Conservation (phyloP, 2,888 invertebrate genomes). For the Pilophorus perplexus region DNA sequence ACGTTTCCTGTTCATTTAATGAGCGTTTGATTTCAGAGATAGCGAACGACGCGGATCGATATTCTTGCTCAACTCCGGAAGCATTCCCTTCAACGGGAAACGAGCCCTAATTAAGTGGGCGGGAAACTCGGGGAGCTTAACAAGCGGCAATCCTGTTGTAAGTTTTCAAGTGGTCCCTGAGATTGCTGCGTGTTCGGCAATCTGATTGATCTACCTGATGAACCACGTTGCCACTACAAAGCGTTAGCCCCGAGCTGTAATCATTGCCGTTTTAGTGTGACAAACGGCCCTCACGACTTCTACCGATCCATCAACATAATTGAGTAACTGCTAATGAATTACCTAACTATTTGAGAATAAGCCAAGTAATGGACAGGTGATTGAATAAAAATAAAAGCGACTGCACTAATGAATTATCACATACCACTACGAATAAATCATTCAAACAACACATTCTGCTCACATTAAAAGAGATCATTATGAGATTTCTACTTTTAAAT, state of each 20-base stretch:
- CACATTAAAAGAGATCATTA: too few relatives aligned
- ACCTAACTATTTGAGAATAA: too few relatives aligned
- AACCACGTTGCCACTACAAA: constrained; percentile 24
- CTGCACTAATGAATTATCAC: too few relatives aligned
- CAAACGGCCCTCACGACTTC: too few relatives aligned
- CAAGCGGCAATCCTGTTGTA: constrained; percentile 37
- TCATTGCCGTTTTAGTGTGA: too few relatives aligned
- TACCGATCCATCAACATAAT: too few relatives aligned
- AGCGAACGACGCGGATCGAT: constrained; percentile 31
- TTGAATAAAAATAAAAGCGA: too few relatives aligned
- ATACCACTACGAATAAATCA: too few relatives aligned
- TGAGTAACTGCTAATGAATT: too few relatives aligned
- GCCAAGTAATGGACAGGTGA: too few relatives aligned
- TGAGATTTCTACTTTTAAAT: too few relatives aligned
- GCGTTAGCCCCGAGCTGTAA: constrained; percentile 18
- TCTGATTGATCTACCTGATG: constrained; percentile 25
- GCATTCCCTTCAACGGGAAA: constrained; percentile 30
- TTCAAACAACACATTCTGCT: too few relatives aligned
- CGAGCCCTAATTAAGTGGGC: constrained; percentile 34
- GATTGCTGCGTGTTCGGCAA: constrained; percentile 31
- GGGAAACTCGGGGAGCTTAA: constrained; percentile 15
- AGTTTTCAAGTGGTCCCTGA: constrained; percentile 33
- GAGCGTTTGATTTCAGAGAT: constrained; percentile 36
- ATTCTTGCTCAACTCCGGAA: constrained; percentile 29
- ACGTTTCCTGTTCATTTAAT: constrained; percentile 13